Base-by-base conservation (phyloP, 2,888 invertebrate genomes). In the Nymphalis c-album region DNA sequence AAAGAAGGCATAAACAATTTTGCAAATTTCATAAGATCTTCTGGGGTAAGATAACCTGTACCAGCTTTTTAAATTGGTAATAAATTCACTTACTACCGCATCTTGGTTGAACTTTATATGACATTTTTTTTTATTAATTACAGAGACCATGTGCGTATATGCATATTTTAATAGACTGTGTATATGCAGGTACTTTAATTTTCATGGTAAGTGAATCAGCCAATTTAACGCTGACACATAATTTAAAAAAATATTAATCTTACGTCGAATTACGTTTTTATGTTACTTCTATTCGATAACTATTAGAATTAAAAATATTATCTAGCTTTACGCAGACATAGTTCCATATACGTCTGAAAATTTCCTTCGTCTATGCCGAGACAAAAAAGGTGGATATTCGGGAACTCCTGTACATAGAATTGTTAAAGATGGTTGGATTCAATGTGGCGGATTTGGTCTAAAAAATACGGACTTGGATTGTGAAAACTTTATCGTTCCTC, bases 341-440 rank as follows among this genome's bases (percentile, higher is more conserved):
- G 90, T 93, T 1, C 95, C 95, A 1, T 76, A 81, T 47, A 94
- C 94, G 0, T 93, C 93, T 73, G 90, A 92, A 63, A 93, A 94
- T 74, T 95, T 95, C 76, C 78, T 94, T 31, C 91, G 92, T 20
- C 87, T 93, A 22, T 94, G 94, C 77, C 85, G 84, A 53, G 80
- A 80, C 5, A 86, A 74, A 57, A 85, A 75, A 48, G 88, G 91
- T 7, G 93, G 94, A 8, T 94, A 93, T 79, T 80, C 87, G 46
- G 93, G 94, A 60, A 93, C 94, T 0, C 90, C 93, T 3, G 86
- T 95, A 20, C 95, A 95, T 77, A 91, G 96, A 66, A 93, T 96
- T 60, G 95, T 95, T 17, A 93, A 93, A 76, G 93, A 94, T 71
- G 93, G 95, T 62, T 96, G 96, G 96, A 93, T 96, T 47, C 96